Evolutionary conservation across 2,797 vertebrate genomes (phyloP).

Genomic region (Phyllotis vaccarum): DNA sequence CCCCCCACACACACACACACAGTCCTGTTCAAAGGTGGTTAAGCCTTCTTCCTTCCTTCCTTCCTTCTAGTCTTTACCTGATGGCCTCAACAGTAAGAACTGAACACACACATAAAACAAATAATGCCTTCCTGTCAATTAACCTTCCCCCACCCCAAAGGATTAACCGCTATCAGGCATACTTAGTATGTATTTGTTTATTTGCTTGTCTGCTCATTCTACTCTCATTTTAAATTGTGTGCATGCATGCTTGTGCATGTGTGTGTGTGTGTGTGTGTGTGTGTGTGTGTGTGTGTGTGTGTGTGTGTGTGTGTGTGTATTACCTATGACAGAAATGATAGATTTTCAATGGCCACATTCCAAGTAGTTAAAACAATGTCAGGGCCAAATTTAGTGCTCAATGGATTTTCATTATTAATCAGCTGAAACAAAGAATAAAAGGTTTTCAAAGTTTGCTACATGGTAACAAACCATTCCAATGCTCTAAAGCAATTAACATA

Average conservation of each 20-base stretch:
- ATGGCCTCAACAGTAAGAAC: neutral
- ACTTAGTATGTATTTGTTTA: neutral
- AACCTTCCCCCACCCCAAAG: neutral
- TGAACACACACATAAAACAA: neutral
- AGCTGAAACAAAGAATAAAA: conserved; percentile 5
- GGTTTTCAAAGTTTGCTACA: neutral
- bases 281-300: too few species aligned
- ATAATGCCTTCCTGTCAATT: neutral
- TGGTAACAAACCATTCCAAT: neutral
- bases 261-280: too few species aligned
- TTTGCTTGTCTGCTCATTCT: conserved; percentile 19
- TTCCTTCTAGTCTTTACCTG: neutral
- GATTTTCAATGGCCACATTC: neutral
- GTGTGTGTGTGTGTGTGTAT: neutral
- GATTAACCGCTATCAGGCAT: neutral
- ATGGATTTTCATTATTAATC: neutral
- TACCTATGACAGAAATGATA: neutral
- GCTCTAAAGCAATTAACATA: neutral
- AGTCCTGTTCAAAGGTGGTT: neutral
- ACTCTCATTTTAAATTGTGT: neutral
- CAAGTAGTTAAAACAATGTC: neutral
- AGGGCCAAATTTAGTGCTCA: neutral
- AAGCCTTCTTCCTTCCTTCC: neutral
- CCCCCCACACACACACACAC: neutral
- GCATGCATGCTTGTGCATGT: too few species aligned